phyloP scores from a whole-genome alignment of 1,140 invertebrate species.

The Trachymyrmex septentrionalis region DNA sequence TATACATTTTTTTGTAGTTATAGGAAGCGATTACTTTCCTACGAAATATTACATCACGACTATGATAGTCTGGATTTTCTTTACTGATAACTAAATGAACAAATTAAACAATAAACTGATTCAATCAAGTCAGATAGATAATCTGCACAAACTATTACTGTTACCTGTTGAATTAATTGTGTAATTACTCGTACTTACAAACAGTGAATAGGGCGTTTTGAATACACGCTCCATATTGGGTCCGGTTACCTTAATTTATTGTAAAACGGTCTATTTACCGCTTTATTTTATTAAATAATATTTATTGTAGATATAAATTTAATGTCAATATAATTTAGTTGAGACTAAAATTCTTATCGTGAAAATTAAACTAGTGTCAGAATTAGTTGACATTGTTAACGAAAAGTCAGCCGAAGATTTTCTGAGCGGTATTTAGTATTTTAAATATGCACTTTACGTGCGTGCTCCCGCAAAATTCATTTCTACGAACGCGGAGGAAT shows the following conservation, averaged over 20 bases:
- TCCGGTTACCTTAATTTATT: neutral
- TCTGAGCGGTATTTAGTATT: neutral
- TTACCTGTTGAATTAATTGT: no score
- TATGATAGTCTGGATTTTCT: no score
- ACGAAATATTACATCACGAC: no score
- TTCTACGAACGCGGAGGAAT: neutral
- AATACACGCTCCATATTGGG: no score
- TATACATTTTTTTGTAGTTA: no score
- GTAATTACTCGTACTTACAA: no score
- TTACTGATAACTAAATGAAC: no score
- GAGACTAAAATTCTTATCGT: neutral
- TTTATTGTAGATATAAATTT: neutral
- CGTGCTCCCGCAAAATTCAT: neutral
- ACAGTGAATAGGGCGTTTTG: no score
- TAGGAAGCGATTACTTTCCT: no score
- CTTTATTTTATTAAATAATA: neutral
- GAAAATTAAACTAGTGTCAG: neutral
- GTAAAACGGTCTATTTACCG: neutral
- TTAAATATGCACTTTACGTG: conserved; percentile 27
- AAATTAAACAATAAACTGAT: no score
- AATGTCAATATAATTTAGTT: neutral
- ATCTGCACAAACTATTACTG: no score
- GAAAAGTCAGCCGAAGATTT: neutral
- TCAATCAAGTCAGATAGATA: no score
- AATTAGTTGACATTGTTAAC: neutral